Evolutionary conservation across 2,113 vertebrate genomes (phyloP).

Genomic region (Ia io): DNA sequence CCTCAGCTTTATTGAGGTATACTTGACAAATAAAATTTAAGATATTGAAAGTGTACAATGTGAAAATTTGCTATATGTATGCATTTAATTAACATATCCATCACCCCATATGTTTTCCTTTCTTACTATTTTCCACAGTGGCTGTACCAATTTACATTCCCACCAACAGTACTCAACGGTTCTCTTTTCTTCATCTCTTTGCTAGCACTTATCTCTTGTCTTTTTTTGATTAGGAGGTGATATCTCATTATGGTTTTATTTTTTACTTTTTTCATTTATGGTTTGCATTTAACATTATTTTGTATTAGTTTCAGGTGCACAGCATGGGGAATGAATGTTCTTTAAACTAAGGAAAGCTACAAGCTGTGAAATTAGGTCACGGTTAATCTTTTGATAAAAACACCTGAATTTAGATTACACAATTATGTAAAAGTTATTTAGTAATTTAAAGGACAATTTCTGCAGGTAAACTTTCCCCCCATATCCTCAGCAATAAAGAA

Average conservation of each 20-base stretch:
- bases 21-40: neutral
- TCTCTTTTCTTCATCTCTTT: neutral
- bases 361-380: conserved; percentile 53
- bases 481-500: conserved; percentile 39
- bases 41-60: neutral
- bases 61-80: neutral
- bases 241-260: neutral
- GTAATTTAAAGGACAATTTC: conserved; percentile 68
- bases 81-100: neutral
- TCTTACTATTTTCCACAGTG: neutral
- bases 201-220: neutral
- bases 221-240: neutral
- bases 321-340: neutral
- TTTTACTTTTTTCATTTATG: neutral
- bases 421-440: conserved; percentile 68
- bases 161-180: neutral
- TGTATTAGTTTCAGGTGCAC: neutral
- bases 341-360: conserved; percentile 39
- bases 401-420: neutral
- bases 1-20: neutral
- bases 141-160: neutral
- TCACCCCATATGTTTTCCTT: neutral
- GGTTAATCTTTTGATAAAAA: conserved; percentile 63
- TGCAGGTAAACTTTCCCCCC: neutral
- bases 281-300: neutral